Evolutionary conservation across 2,797 vertebrate genomes (phyloP).

Genomic region (Cyprinella venusta): DNA sequence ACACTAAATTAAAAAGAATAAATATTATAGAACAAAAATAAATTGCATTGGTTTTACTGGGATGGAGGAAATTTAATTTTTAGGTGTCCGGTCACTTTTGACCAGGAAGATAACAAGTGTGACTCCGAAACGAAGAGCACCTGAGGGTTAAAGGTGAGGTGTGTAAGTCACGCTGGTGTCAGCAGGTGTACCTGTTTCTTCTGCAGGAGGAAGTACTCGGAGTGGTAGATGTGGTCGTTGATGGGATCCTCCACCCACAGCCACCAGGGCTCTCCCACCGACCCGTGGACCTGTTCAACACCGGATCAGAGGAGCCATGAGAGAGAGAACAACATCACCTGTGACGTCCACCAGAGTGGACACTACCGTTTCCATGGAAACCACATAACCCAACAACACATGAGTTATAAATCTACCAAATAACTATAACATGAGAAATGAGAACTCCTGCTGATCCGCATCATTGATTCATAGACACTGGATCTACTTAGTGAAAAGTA

Average conservation of each 20-base stretch:
- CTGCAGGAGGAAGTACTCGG: slow-evolving; percentile 93
- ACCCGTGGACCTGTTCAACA: slow-evolving; percentile 84
- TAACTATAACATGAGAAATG: neutral
- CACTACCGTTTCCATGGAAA: slow-evolving; percentile 5
- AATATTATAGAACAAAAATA: too few relatives aligned
- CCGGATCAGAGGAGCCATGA: neutral
- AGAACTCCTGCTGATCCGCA: neutral
- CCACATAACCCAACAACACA: neutral
- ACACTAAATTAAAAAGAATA: too few relatives aligned
- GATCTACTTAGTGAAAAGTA: neutral
- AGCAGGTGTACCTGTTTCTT: slow-evolving; percentile 89
- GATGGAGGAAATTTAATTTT: too few relatives aligned
- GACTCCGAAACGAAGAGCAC: too few relatives aligned
- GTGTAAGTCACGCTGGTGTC: neutral
- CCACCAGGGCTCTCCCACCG: slow-evolving; percentile 97
- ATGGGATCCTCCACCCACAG: slow-evolving; percentile 97
- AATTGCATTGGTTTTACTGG: too few relatives aligned
- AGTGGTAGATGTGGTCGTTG: slow-evolving; percentile 99
- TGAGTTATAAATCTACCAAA: neutral
- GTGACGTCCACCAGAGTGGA: neutral
- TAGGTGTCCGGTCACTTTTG: too few relatives aligned
- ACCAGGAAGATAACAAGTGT: too few relatives aligned
- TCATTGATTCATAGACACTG: neutral
- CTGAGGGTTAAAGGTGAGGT: neutral
- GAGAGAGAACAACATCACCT: neutral